Percentiles rank a stretch among this genome's conserved stretches.
These are phyloP conservation scores for Crotalus tigris DNA, from an alignment of 2,113 vertebrate species.

Conservation along the genomic window DNA sequence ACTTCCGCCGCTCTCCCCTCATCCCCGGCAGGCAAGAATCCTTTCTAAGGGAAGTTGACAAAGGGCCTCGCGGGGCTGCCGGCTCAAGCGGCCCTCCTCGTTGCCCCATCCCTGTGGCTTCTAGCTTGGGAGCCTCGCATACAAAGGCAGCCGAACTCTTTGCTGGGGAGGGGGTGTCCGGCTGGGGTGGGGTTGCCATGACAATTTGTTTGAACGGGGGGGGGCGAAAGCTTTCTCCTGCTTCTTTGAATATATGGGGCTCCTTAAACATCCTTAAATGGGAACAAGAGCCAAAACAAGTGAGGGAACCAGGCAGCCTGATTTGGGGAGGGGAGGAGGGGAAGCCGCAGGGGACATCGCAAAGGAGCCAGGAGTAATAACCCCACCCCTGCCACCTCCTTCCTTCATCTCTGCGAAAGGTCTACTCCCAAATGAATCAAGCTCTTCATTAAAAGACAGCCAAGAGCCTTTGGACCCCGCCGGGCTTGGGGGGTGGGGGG, in stretches of 20 bases:
- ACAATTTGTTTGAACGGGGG: not conserved
- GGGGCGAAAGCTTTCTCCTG: not conserved
- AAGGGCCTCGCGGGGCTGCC: not conserved
- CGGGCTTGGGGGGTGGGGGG: conserved; percentile 1
- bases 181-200: not conserved
- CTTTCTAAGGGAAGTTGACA: not conserved
- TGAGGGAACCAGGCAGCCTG: not conserved
- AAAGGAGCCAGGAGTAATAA: not conserved
- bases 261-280: not conserved
- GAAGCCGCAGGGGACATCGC: not conserved
- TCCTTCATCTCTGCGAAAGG: conserved; percentile 24
- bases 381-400: not conserved
- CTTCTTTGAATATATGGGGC: not conserved
- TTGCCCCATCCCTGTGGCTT: not conserved
- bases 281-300: not conserved
- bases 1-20: not conserved
- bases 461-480: conserved; percentile 19
- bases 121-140: not conserved
- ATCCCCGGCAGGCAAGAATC: not conserved
- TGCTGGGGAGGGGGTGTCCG: not conserved
- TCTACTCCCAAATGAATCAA: conserved; percentile 56
- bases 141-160: conserved; percentile 9
- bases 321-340: not conserved
- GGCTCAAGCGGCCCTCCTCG: not conserved
- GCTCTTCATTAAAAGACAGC: conserved; percentile 43